Evolutionary conservation across 2,888 invertebrate genomes (phyloP), one percentile per base, ranked within the genome.

Genomic region (Seladonia tumulorum): DNA sequence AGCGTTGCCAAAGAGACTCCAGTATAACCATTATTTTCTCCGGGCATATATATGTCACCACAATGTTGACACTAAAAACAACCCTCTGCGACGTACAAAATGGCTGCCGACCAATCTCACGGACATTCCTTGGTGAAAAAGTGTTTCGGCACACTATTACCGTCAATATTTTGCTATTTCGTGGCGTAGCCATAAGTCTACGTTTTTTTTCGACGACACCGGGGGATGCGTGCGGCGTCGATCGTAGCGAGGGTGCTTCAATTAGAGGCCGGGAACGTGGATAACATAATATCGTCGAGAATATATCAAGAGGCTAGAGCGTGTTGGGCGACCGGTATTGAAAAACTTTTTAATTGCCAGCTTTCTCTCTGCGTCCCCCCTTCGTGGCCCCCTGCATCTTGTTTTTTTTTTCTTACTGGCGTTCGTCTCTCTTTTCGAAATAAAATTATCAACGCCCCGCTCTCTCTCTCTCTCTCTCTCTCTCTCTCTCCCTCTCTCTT

Each of bases 301-400:
- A 77, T 77, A 68, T 39, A 77, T 77, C 49, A 68, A 77, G 76
- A 47, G 68, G 29, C 53, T 25, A 53, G 53, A 42, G 18, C 25
- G 66, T 49, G 47, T 66, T 39, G 63, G 63, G 68, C 68, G 35
- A 35, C 25, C 71, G 85, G 68, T 78, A 85, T 85, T 82, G 87
- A 85, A 81, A 76, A 90, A 82, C 70, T 87, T 84, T 88, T 90
- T 90, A 90, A 90, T 90, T 87, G 82, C 87, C 79, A 73, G 35
- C 57, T 47, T 25, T 35, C 39, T 14, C 60, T 29, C 57, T 74
- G 49, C 25, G 22, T 60, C 45, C 12, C 60, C 45, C 10, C n/a
- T 25, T 63, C 47, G 53, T 10, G 53, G 10, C 53, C 53, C 53
- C 53, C 53, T 76, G 22, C 29, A 29, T 60, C 45, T 18, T n/a